These are phyloP conservation scores for Paramuricea clavata DNA, from an alignment of 92 coral and sea anemone species.

Conservation along the genomic window DNA sequence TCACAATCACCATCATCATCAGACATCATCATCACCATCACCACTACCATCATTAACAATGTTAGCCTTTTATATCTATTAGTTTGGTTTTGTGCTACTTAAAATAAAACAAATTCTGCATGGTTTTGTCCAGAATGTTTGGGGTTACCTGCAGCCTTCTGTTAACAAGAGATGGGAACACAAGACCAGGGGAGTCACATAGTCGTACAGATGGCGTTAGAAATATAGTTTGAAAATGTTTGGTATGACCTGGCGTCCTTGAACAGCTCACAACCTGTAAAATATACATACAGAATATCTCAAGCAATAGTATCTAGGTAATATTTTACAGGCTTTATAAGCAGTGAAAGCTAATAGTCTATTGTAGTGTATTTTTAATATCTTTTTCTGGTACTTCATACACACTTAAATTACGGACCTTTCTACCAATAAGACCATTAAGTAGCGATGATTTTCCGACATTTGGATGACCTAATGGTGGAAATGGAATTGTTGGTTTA, in stretches of 20 bases:
- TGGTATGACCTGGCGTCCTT: conserved; percentile 98
- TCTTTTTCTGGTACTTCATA: too few species aligned
- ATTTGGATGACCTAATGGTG: conserved; percentile 88
- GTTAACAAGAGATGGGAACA: conserved; percentile 92
- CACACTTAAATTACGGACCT: conserved; percentile 67
- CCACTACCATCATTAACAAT: too few species aligned
- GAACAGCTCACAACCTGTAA: conserved; percentile 93
- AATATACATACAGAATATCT: not conserved
- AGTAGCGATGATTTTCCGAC: conserved; percentile 95
- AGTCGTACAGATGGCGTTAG: conserved; percentile 85
- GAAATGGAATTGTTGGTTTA: not conserved
- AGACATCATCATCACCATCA: too few species aligned
- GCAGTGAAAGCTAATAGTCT: too few species aligned
- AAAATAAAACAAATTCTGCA: too few species aligned
- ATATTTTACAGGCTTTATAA: not conserved
- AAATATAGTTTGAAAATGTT: conserved; percentile 97
- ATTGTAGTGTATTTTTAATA: too few species aligned
- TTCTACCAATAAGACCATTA: conserved; percentile 91
- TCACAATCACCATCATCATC: too few species aligned
- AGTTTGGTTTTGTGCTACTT: not conserved
- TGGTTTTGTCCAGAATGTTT: too few species aligned
- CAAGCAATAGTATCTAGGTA: not conserved
- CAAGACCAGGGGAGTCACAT: conserved; percentile 97
- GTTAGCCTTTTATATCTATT: not conserved
- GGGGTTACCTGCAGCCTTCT: conserved; percentile 92